These are phyloP conservation scores for Macroteleia sp. DNA, from an alignment of 2,888 invertebrate genomes.

Conservation along the genomic window DNA sequence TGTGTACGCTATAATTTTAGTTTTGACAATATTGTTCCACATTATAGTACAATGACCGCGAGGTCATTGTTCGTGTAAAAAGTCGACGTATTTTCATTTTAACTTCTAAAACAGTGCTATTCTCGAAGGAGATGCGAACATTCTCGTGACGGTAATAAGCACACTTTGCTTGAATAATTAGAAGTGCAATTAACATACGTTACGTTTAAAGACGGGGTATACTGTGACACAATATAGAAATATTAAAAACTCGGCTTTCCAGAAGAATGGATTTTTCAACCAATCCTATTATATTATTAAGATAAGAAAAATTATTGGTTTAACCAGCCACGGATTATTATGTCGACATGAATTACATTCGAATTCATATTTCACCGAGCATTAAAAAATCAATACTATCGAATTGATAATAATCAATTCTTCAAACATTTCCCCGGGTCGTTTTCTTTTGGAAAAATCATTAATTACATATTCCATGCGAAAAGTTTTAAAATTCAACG, in stretches of 20 bases:
- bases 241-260: conserved; percentile 4
- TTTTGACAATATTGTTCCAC: neutral
- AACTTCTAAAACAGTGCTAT: conserved; percentile 10
- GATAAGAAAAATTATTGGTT: conserved; percentile 34
- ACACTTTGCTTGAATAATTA: conserved; percentile 35
- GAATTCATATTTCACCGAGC: too few species aligned
- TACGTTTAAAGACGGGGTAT: neutral
- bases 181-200: conserved; percentile 32
- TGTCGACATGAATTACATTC: conserved; percentile 6
- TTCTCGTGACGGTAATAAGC: conserved; percentile 30
- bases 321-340: conserved; percentile 10
- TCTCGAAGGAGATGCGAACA: conserved; percentile 23
- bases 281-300: conserved; percentile 25
- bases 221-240: neutral
- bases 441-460: too few species aligned
- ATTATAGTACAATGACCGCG: conserved; percentile 8
- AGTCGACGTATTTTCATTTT: conserved; percentile 25
- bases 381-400: too few species aligned
- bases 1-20: too few species aligned
- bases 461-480: too few species aligned
- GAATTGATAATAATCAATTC: too few species aligned
- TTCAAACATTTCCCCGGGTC: too few species aligned
- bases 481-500: too few species aligned
- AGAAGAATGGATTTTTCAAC: too few species aligned
- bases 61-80: conserved; percentile 23